phyloP scores from a whole-genome alignment of 2,113 vertebrate species.

The Hiodon tergisus region DNA sequence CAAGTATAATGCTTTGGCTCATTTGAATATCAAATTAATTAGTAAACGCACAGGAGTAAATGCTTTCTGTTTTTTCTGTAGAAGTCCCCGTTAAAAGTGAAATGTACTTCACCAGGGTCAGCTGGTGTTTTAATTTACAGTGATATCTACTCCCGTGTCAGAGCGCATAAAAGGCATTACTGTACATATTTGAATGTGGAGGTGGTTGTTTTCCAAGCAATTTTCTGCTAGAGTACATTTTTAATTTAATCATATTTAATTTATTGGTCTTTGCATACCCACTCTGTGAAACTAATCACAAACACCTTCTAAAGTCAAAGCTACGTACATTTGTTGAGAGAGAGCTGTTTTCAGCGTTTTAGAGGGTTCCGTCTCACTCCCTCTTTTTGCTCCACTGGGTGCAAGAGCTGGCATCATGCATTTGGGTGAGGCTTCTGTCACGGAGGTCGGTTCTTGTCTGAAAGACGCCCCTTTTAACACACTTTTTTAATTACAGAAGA shows the following conservation, averaged over 20 bases:
- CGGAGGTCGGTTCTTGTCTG: conserved; percentile 48
- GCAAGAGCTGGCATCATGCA: conserved; percentile 39
- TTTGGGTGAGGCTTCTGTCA: conserved; percentile 48
- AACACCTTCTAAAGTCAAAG: conserved; percentile 65
- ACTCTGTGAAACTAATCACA: conserved; percentile 71
- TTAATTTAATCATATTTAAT: conserved; percentile 78
- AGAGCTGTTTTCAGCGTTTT: too few relatives aligned
- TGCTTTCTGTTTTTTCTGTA: conserved; percentile 56
- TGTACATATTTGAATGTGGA: conserved; percentile 71
- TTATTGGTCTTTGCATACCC: conserved; percentile 71
- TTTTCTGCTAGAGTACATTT: conserved; percentile 78
- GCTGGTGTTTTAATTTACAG: conserved; percentile 81
- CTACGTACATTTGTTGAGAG: conserved; percentile 38
- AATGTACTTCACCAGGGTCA: conserved; percentile 72
- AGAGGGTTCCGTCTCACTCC: too few relatives aligned
- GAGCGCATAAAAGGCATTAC: conserved; percentile 69
- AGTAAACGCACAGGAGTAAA: conserved; percentile 79
- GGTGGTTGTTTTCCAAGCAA: conserved; percentile 73
- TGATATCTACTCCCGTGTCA: conserved; percentile 75
- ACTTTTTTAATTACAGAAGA: too few relatives aligned
- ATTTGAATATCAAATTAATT: conserved; percentile 87
- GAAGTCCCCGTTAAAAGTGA: conserved; percentile 86
- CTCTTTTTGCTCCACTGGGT: too few relatives aligned
- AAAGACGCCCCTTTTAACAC: conserved; percentile 55
- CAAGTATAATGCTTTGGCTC: conserved; percentile 70